Percentiles rank a stretch among this genome's conserved stretches.
phyloP scores from a whole-genome alignment of 2,888 invertebrate genomes.

The Diaphora mendica region DNA sequence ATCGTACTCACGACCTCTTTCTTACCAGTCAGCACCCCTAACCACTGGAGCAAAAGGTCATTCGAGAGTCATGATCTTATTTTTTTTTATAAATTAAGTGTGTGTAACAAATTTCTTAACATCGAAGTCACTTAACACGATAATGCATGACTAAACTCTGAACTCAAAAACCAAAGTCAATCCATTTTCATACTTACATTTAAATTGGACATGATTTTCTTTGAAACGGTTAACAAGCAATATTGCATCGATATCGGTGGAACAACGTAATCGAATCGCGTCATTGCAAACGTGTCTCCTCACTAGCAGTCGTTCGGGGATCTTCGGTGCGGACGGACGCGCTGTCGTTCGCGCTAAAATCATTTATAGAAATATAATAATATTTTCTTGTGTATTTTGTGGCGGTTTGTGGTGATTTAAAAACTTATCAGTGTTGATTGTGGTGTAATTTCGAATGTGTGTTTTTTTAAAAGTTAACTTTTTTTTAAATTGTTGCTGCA shows the following conservation, averaged over 20 bases:
- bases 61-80: neutral
- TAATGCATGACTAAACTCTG: slow-evolving; percentile 10
- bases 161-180: slow-evolving; percentile 13
- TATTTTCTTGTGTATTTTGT: slow-evolving; percentile 24
- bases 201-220: slow-evolving; percentile 12
- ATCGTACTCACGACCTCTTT: too few species aligned
- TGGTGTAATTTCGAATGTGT: slow-evolving; percentile 11
- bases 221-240: slow-evolving; percentile 9
- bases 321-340: slow-evolving; percentile 67
- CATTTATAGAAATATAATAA: slow-evolving; percentile 26
- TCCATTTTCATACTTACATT: neutral
- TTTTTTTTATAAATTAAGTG: neutral
- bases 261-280: slow-evolving; percentile 40
- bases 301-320: slow-evolving; percentile 73
- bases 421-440: slow-evolving; percentile 12
- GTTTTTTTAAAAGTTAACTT: slow-evolving; percentile 25
- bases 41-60: too few species aligned
- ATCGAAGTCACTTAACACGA: neutral
- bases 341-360: slow-evolving; percentile 55
- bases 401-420: slow-evolving; percentile 12
- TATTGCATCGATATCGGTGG: slow-evolving; percentile 18
- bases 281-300: slow-evolving; percentile 55
- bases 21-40: too few species aligned
- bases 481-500: slow-evolving; percentile 48
- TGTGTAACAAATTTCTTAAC: neutral